Evolutionary conservation across 2,113 vertebrate genomes (phyloP).

Genomic region (Tenrec ecaudatus): DNA sequence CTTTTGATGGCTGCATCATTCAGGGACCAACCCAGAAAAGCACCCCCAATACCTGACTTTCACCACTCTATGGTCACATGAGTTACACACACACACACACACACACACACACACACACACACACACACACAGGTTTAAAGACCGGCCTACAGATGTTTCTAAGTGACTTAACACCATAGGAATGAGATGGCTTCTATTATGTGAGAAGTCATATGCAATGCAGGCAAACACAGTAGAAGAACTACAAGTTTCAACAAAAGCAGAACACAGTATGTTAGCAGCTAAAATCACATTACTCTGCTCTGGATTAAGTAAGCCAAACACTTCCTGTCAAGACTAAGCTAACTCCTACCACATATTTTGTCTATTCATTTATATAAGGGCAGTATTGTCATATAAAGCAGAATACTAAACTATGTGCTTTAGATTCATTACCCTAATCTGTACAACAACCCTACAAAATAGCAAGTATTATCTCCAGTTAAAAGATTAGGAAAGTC

Average conservation of each 20-base stretch:
- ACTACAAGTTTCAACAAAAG: constrained; percentile 63
- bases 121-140: constrained; percentile 52
- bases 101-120: not conserved
- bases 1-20: not conserved
- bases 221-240: constrained; percentile 46
- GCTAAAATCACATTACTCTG: not conserved
- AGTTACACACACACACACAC: too few relatives aligned
- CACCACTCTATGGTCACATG: not conserved
- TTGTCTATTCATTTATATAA: not conserved
- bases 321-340: constrained; percentile 12
- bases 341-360: constrained; percentile 33
- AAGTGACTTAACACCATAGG: constrained; percentile 38
- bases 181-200: constrained; percentile 43
- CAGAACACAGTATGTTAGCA: not conserved
- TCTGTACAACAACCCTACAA: constrained; percentile 23
- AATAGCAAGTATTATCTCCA: not conserved
- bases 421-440: constrained; percentile 5
- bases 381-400: not conserved
- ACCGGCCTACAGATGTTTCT: constrained; percentile 34
- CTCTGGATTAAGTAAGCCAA: constrained; percentile 34
- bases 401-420: not conserved
- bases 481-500: constrained; percentile 39
- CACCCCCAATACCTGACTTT: not conserved
- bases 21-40: not conserved
- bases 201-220: constrained; percentile 31